Evolutionary conservation across 2,113 vertebrate species (phyloP).

Genomic region (Melanotaenia duboulayi): DNA sequence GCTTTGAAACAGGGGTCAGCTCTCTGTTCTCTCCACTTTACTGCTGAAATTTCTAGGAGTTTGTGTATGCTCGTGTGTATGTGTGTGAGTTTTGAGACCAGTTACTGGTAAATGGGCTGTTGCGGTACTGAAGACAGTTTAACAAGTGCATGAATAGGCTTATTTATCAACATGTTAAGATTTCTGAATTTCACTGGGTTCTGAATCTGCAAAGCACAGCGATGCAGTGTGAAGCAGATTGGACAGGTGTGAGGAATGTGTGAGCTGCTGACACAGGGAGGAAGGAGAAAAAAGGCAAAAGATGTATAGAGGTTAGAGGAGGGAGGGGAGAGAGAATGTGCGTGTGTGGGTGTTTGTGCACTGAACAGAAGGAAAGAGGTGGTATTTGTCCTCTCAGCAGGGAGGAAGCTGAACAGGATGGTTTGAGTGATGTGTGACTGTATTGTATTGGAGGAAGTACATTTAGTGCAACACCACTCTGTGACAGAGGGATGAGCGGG

Average conservation of each 20-base stretch:
- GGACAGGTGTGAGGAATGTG: conserved; percentile 31
- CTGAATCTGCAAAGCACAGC: conserved; percentile 24
- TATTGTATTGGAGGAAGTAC: conserved; percentile 58
- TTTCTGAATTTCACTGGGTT: conserved; percentile 20
- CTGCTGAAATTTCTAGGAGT: conserved; percentile 26
- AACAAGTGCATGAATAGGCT: conserved; percentile 21
- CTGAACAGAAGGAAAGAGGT: conserved; percentile 7
- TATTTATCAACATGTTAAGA: conserved; percentile 26
- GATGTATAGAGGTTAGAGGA: conserved; percentile 55
- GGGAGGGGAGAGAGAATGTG: conserved; percentile 43
- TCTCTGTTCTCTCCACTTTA: conserved; percentile 21
- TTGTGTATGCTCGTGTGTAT: neutral
- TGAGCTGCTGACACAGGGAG: conserved; percentile 43
- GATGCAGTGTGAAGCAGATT: conserved; percentile 15
- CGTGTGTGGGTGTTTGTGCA: conserved; percentile 6
- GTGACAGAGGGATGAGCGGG: conserved; percentile 69
- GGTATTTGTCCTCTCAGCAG: conserved; percentile 69
- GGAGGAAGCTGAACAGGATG: conserved; percentile 44
- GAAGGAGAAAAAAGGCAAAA: conserved; percentile 31
- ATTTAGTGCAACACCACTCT: conserved; percentile 68
- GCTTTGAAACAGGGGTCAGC: conserved; percentile 63
- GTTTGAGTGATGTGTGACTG: conserved; percentile 69
- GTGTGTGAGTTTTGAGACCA: conserved; percentile 31
- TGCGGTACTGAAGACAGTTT: conserved; percentile 46
- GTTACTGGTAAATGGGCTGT: conserved; percentile 28